phyloP scores from a whole-genome alignment of 2,113 vertebrate species.

The Australoheros scitulus region DNA sequence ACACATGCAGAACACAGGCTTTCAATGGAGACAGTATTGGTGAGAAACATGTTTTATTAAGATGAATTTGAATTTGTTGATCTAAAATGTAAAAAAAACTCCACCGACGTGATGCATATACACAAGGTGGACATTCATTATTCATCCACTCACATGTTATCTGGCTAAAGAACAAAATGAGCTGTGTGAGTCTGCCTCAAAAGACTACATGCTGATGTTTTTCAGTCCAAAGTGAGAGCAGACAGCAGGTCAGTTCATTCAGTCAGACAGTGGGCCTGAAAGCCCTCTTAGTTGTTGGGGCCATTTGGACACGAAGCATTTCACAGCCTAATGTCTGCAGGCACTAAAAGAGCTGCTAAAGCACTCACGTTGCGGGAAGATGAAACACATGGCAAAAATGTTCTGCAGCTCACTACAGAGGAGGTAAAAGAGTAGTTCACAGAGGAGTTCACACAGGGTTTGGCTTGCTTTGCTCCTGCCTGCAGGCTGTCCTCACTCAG shows the following conservation, averaged over 20 bases:
- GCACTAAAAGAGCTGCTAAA: not conserved
- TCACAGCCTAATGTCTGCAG: not conserved
- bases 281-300: not conserved
- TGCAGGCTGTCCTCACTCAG: conserved; percentile 17
- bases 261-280: not conserved
- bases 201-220: not conserved
- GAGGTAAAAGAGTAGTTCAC: not conserved
- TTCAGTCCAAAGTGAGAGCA: not conserved
- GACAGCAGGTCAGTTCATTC: not conserved
- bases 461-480: not conserved
- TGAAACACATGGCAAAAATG: not conserved
- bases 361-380: not conserved
- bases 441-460: conserved; percentile 39
- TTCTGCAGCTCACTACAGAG: conserved; percentile 8
- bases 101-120: not conserved
- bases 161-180: not conserved
- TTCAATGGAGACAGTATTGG: not conserved
- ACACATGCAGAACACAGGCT: not conserved
- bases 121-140: not conserved
- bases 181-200: not conserved
- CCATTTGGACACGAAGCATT: not conserved
- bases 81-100: not conserved
- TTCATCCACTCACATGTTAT: not conserved
- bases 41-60: not conserved
- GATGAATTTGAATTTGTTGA: not conserved